Evolutionary conservation across 2,113 vertebrate genomes (phyloP).

Genomic region (Mus spicilegus): DNA sequence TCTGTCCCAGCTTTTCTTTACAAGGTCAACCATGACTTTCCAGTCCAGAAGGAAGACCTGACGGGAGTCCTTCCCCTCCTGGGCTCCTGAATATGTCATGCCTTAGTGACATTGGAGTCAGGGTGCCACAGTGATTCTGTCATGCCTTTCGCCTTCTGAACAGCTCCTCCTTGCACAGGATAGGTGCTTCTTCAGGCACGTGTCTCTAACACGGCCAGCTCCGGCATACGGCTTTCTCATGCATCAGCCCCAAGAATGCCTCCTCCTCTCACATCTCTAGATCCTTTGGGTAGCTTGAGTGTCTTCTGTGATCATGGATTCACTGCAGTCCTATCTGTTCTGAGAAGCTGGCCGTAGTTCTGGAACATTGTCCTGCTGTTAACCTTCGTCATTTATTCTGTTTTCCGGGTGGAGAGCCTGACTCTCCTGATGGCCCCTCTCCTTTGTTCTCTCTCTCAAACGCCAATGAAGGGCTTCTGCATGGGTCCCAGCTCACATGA

Average conservation of each 20-base stretch:
- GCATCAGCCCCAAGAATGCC: accelerated
- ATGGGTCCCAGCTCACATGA: not conserved
- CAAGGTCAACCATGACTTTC: conserved; percentile 48
- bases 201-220: not conserved
- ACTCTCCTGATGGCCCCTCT: not conserved
- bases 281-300: not conserved
- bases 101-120: not conserved
- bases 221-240: not conserved
- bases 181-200: not conserved
- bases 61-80: not conserved
- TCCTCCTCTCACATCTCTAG: not conserved
- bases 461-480: not conserved
- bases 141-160: not conserved
- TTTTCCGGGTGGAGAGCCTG: not conserved
- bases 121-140: accelerated
- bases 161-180: not conserved
- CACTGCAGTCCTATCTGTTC: not conserved
- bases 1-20: not conserved
- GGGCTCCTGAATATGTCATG: not conserved
- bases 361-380: not conserved
- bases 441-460: not conserved
- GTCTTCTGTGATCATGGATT: not conserved
- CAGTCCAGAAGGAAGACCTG: not conserved
- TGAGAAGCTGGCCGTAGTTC: not conserved
- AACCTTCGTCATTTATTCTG: not conserved